Percentiles rank a stretch among this genome's conserved stretches.
These are phyloP conservation scores for Melanotaenia boesemani DNA, from an alignment of 2,797 vertebrate species.

Conservation along the genomic window DNA sequence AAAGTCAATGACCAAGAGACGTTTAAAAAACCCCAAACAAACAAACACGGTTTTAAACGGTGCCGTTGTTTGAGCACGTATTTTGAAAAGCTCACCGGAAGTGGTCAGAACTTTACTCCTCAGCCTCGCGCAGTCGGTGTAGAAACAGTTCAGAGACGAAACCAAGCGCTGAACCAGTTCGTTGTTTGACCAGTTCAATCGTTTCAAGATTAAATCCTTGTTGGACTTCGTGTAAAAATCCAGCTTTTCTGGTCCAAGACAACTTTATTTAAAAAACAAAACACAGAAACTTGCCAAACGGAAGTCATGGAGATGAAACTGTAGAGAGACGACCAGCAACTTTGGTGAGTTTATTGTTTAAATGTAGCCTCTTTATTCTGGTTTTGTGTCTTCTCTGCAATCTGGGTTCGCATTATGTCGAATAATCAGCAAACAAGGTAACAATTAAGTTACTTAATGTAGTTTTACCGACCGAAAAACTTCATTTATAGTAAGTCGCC, in stretches of 20 bases:
- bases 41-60: too few species aligned
- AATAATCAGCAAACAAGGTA: neutral
- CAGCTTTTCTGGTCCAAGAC: neutral
- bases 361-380: neutral
- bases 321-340: constrained; percentile 10
- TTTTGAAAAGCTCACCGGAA: constrained; percentile 14
- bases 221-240: neutral
- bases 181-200: neutral
- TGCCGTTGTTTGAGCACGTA: neutral
- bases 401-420: neutral
- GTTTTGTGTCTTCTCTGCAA: accelerated
- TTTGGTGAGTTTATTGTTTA: constrained; percentile 30
- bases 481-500: too few species aligned
- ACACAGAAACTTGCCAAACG: neutral
- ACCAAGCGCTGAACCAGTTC: neutral
- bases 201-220: neutral
- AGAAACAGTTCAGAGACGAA: neutral
- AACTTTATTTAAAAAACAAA: neutral
- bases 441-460: neutral
- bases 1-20: too few species aligned
- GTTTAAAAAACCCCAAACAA: too few species aligned
- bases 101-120: neutral
- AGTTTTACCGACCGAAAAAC: neutral
- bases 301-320: neutral
- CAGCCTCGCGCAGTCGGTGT: neutral